Percentiles rank a stretch among this genome's conserved stretches.
phyloP scores from a whole-genome alignment of 2,113 vertebrate genomes.

The Porphyrio hochstetteri region DNA sequence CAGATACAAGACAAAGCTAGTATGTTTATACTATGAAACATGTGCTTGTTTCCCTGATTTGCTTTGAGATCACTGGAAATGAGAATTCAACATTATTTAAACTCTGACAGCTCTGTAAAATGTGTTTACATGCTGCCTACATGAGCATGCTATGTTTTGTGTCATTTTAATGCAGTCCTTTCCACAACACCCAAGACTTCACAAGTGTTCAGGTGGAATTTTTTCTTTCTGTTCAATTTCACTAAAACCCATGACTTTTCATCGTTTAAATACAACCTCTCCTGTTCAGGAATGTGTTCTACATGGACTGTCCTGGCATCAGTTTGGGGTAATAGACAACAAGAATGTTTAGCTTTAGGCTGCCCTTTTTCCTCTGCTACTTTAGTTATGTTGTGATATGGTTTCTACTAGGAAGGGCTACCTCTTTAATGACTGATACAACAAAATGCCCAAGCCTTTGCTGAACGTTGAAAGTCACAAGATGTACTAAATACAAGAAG shows the following conservation, averaged over 20 bases:
- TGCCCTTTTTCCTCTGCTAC: background rate
- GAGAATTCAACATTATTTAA: background rate
- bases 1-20: background rate
- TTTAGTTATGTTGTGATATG: background rate
- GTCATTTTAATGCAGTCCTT: background rate
- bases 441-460: background rate
- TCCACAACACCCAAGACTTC: background rate
- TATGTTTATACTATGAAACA: background rate
- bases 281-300: background rate
- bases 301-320: background rate
- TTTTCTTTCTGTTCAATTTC: background rate
- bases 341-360: background rate
- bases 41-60: background rate
- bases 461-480: background rate
- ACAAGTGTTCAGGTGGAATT: background rate
- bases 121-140: background rate
- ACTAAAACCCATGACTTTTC: background rate
- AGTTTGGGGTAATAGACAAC: background rate
- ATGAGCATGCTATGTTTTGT: background rate
- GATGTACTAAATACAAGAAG: background rate
- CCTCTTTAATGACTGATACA: background rate
- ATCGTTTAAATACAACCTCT: background rate
- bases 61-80: background rate
- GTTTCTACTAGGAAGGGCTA: background rate
- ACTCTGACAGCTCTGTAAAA: background rate